A percentile compares a stretch with the other conserved stretches of the same genome.
Conservation (phyloP, 2,797 vertebrate species). For the Pseudochirops cupreus region DNA sequence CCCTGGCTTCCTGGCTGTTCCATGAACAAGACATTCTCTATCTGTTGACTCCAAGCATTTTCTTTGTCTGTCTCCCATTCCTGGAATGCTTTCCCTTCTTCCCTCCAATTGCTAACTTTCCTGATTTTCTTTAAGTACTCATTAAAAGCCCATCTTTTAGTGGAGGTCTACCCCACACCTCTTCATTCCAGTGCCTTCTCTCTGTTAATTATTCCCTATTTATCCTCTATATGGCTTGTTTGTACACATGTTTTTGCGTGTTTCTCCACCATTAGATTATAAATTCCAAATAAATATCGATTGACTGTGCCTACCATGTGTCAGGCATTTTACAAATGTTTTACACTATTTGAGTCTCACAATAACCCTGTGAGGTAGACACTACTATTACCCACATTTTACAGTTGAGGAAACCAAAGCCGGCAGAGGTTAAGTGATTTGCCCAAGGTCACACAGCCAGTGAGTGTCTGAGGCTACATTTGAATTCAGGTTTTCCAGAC, state of each 20-base stretch:
- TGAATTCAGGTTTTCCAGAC: background rate
- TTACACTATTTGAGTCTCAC: background rate
- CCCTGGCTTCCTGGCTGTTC: background rate
- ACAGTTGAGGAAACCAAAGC: background rate
- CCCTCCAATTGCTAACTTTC: background rate
- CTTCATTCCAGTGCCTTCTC: background rate
- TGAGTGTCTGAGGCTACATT: background rate
- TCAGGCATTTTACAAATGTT: background rate
- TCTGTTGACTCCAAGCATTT: background rate
- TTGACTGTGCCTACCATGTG: background rate
- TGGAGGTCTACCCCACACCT: background rate
- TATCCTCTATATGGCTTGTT: background rate
- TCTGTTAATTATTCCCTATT: background rate
- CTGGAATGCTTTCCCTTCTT: background rate
- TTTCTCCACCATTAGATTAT: background rate
- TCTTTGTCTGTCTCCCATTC: background rate
- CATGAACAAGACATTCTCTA: background rate
- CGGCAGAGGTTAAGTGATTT: background rate
- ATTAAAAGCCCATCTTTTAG: background rate
- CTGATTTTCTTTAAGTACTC: background rate
- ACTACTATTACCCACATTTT: background rate
- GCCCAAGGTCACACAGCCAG: background rate
- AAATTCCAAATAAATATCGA: background rate
- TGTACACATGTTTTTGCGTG: background rate
- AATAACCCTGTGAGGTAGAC: background rate